phyloP scores from a whole-genome alignment of 2,113 vertebrate genomes.

The Phrynosoma platyrhinos region DNA sequence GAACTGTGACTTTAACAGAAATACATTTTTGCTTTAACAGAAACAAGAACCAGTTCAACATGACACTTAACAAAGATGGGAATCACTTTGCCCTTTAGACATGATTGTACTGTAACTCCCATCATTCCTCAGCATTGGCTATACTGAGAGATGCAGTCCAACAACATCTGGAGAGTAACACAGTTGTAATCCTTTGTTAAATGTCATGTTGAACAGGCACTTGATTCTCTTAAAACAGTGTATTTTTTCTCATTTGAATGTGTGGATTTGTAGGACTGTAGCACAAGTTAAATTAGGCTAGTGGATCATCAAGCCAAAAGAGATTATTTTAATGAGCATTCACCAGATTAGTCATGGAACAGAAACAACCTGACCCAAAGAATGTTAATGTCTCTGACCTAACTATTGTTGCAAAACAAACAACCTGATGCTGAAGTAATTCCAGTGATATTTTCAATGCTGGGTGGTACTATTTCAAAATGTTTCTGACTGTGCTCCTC shows the following conservation, averaged over 20 bases:
- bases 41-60: too few species aligned
- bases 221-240: neutral
- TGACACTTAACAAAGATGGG: too few species aligned
- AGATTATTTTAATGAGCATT: constrained; percentile 49
- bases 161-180: neutral
- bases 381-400: constrained; percentile 72
- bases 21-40: too few species aligned
- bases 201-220: neutral
- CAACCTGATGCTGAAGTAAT: constrained; percentile 67
- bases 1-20: too few species aligned
- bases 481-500: constrained; percentile 20
- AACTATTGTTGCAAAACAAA: constrained; percentile 68
- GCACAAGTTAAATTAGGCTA: constrained; percentile 21
- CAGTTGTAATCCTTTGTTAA: neutral
- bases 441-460: constrained; percentile 69
- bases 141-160: too few species aligned
- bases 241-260: neutral
- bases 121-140: too few species aligned
- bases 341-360: constrained; percentile 46
- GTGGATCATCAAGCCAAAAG: constrained; percentile 43
- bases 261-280: constrained; percentile 15
- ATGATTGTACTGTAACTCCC: too few species aligned
- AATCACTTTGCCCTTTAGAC: too few species aligned
- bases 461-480: constrained; percentile 56
- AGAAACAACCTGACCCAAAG: constrained; percentile 59